A percentile compares a stretch with the other conserved stretches of the same genome.
Evolutionary conservation across 2,797 vertebrate species (phyloP).

Genomic region (Sebastes jordani): DNA sequence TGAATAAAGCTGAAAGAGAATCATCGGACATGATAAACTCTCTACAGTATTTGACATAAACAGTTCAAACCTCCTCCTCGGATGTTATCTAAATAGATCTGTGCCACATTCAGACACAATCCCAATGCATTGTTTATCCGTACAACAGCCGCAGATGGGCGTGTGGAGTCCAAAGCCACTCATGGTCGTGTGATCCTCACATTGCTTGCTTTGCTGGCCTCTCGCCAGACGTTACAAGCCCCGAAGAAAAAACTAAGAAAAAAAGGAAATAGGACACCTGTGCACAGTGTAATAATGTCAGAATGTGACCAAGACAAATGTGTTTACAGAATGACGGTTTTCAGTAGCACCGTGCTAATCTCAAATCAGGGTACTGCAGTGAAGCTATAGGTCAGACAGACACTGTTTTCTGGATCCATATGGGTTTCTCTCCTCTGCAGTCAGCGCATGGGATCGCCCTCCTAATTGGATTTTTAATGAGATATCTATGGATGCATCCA

Average conservation of each 20-base stretch:
- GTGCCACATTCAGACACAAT: conserved; percentile 9
- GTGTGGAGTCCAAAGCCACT: not conserved
- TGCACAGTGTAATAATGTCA: not conserved
- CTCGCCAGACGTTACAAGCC: not conserved
- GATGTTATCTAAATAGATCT: conserved; percentile 3
- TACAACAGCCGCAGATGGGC: conserved; percentile 17
- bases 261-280: conserved; percentile 10
- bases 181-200: conserved; percentile 11
- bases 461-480: conserved; percentile 62
- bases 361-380: conserved; percentile 1
- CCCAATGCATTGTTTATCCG: conserved; percentile 7
- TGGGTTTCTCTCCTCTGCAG: conserved; percentile 11
- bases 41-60: not conserved
- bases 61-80: conserved; percentile 1
- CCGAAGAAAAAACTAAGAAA: not conserved
- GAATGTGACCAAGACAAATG: conserved; percentile 12
- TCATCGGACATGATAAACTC: not conserved
- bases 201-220: conserved; percentile 4
- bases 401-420: not conserved
- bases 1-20: not conserved
- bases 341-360: conserved; percentile 3
- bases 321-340: not conserved
- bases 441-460: conserved; percentile 4
- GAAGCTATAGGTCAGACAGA: conserved; percentile 23
- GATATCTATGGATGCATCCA: conserved; percentile 44